Evolutionary conservation across 92 coral and sea anemone genomes (phyloP), one percentile per base, ranked within the genome.

Genomic region (Phenganax marumi): DNA sequence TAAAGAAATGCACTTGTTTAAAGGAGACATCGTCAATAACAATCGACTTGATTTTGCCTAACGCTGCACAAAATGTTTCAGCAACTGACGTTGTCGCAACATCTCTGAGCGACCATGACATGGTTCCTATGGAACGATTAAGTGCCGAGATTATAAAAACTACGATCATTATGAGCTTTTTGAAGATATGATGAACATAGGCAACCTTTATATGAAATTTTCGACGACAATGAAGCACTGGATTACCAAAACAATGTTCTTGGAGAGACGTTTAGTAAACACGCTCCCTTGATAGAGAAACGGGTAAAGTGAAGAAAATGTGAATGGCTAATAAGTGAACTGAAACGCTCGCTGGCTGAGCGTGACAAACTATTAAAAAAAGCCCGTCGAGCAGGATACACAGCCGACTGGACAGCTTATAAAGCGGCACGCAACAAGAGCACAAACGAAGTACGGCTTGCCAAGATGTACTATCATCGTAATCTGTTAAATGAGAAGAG

Each of bases 381-480:
- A 85, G 85, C 85, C 26, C 55, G 85, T 12, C 21, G 73, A 52
- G 11, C 88, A 68, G 58, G 72, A 21, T 8, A 74, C 9, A 72
- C 70, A 77, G 78, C 72, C 16, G 73, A 85, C 72, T 85, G 85
- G 74, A 70, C 61, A 68, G 73, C 80, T 7, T 79, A 85, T 70
- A 81, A 68, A 52, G 68, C 76, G 26, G 69, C 71, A 48, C 80
- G 58, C 70, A 85, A 85, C 70, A 82, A 85, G 80, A 77, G 70
- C 11, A 47, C 73, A 50, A 85, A 85, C 47, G 81, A 75, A 53
- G 81, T 85, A 56, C 54, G 77, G 55, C 52, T 18, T 80, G 81
- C 65, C 61, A 80, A 66, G 81, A 21, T 25, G 78, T 52, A 64
- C 25, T 76, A 65, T 49, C 69, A 64, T 26, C 7, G 63, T 12